These are phyloP conservation scores for Fregata magnificens DNA, from an alignment of 2,113 vertebrate genomes.

Conservation along the genomic window DNA sequence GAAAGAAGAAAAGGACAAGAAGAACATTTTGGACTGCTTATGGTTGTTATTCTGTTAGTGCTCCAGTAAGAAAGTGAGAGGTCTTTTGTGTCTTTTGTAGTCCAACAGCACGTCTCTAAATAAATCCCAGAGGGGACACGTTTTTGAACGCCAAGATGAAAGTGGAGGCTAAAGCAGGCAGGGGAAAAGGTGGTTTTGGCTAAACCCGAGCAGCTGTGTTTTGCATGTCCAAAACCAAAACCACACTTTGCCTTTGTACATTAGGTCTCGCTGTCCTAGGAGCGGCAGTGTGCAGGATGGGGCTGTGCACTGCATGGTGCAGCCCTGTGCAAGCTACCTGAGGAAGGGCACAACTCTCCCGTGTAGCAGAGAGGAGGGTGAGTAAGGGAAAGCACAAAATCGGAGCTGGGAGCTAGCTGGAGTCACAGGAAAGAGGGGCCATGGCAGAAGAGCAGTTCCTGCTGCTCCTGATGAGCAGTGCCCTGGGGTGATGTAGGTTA, in stretches of 20 bases:
- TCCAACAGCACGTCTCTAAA: neutral
- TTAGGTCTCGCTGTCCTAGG: neutral
- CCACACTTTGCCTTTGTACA: neutral
- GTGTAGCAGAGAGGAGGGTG: neutral
- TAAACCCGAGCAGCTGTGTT: neutral
- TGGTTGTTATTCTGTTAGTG: neutral
- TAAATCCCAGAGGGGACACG: neutral
- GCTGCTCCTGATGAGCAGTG: neutral
- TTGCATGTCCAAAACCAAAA: constrained; percentile 30
- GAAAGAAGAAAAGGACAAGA: constrained; percentile 14
- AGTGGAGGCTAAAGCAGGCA: constrained; percentile 1
- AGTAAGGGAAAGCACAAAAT: neutral
- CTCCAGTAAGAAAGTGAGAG: constrained; percentile 26
- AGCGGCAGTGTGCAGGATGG: rapidly evolving
- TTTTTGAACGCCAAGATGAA: neutral
- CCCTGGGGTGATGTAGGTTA: neutral
- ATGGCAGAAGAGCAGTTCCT: neutral
- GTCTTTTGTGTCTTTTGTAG: constrained; percentile 7
- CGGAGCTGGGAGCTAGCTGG: neutral
- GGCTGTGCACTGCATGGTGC: rapidly evolving
- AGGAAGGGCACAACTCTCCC: neutral
- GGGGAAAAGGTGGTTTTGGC: constrained; percentile 40
- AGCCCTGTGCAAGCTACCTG: rapidly evolving
- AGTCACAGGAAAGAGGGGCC: neutral
- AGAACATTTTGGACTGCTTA: neutral